Evolutionary conservation across 2,888 invertebrate species (phyloP).

Genomic region (Folsomia manolachei): DNA sequence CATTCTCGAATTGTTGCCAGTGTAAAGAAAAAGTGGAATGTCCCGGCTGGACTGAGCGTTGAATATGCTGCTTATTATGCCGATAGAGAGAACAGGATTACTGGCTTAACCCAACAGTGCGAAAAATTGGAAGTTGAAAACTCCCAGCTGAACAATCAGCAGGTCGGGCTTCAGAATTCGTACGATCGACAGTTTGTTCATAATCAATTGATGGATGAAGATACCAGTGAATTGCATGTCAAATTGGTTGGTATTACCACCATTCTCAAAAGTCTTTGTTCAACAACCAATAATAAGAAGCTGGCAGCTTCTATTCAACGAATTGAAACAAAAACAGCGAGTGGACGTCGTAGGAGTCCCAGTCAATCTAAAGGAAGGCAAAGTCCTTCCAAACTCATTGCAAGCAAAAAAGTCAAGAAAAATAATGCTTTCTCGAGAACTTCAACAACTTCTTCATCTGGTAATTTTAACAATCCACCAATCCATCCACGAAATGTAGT

Average conservation of each 20-base stretch:
- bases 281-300: slow-evolving; percentile 35
- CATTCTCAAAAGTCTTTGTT: slow-evolving; percentile 32
- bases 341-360: slow-evolving; percentile 30
- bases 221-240: slow-evolving; percentile 22
- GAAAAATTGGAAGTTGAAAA: slow-evolving; percentile 61
- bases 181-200: slow-evolving; percentile 36
- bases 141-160: slow-evolving; percentile 36
- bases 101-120: slow-evolving; percentile 72
- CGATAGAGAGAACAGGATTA: slow-evolving; percentile 79
- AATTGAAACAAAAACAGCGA: not conserved
- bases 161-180: slow-evolving; percentile 37
- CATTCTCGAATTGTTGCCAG: slow-evolving; percentile 79
- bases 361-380: slow-evolving; percentile 12
- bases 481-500: too few relatives aligned
- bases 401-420: not conserved
- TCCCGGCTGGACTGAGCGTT: slow-evolving; percentile 87
- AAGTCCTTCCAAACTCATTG: slow-evolving; percentile 8
- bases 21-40: slow-evolving; percentile 88
- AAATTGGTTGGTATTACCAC: slow-evolving; percentile 31
- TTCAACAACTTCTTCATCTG: not conserved
- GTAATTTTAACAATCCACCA: too few relatives aligned
- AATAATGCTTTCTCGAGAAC: not conserved
- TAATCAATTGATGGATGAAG: slow-evolving; percentile 34
- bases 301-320: slow-evolving; percentile 11
- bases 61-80: slow-evolving; percentile 93